Evolutionary conservation across 2,113 vertebrate genomes (phyloP).

Genomic region (Takifugu bimaculatus): DNA sequence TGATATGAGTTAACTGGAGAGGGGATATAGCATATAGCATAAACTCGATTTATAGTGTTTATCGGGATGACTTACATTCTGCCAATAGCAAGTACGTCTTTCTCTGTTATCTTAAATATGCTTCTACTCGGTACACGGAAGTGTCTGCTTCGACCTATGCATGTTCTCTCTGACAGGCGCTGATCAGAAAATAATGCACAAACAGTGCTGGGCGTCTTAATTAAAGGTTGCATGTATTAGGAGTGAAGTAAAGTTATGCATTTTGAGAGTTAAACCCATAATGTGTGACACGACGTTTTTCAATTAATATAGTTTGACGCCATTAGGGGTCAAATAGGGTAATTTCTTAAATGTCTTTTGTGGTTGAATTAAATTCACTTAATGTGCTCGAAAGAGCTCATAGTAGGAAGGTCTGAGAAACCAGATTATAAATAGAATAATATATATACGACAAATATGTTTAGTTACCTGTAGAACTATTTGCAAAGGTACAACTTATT

Average conservation of each 20-base stretch:
- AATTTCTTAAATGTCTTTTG: too few species aligned
- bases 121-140: too few species aligned
- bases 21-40: not conserved
- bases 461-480: too few species aligned
- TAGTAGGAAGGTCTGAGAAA: too few species aligned
- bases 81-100: not conserved
- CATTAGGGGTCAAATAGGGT: too few species aligned
- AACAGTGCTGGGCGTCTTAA: not conserved
- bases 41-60: not conserved
- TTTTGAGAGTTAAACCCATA: not conserved
- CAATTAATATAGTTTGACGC: too few species aligned
- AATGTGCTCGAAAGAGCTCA: too few species aligned
- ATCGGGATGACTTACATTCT: not conserved
- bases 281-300: too few species aligned
- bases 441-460: too few species aligned
- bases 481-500: too few species aligned
- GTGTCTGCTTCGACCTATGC: not conserved
- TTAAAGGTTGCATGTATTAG: not conserved
- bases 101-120: not conserved
- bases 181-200: not conserved
- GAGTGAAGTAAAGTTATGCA: not conserved
- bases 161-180: not conserved
- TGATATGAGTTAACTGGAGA: conserved; percentile 19
- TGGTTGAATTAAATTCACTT: too few species aligned
- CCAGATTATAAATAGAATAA: too few species aligned